Base-by-base conservation (phyloP, 2,888 invertebrate species). In the Drosophila macrothrix region DNA sequence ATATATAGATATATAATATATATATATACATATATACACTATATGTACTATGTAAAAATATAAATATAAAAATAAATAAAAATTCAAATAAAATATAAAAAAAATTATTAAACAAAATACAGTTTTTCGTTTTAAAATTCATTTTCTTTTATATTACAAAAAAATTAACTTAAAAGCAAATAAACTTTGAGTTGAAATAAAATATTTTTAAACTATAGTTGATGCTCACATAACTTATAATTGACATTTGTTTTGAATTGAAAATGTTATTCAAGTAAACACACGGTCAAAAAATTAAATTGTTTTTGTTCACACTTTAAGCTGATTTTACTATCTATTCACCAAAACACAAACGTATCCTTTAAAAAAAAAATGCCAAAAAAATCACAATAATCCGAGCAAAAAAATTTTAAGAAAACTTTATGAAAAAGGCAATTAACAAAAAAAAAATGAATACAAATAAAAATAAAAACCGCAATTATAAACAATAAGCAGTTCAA, bases 401-500 rank as follows among this genome's bases (percentile, higher is more conserved):
- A 68, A 67, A 62, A 70, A 28, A 55, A 19, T 63, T 70, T 78
- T 74, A 68, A 63, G 41, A 65, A 58, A 63, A 62, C 67, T 31
- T 43, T 59, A 65, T 56, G 22, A 41, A 58, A 64, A 76, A 74
- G 54, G 83, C 88, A 84, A 88, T 83, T 84, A 75, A 75, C 66
- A 83, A 80, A 69, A 69, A 69, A 69, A 25, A 25, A 80, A 71
- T 56, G 68, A 78, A 66, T 63, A 84, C 79, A 84, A 83, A 80
- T 81, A 75, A 84, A 81, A 28, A 46, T 28, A 46, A 82, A 87
- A 87, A 83, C 82, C 74, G 88, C 85, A 89, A 87, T 87, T 89
- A 90, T 85, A 87, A 87, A 89, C 84, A 89, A 90, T 90, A 88
- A 88, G 86, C 83, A 85, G 85, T 85, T 85, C 72, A 82, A 83